A percentile compares a stretch with the other conserved stretches of the same genome.
phyloP scores from a whole-genome alignment of 2,888 invertebrate species.

The Dasypogon diadema region DNA sequence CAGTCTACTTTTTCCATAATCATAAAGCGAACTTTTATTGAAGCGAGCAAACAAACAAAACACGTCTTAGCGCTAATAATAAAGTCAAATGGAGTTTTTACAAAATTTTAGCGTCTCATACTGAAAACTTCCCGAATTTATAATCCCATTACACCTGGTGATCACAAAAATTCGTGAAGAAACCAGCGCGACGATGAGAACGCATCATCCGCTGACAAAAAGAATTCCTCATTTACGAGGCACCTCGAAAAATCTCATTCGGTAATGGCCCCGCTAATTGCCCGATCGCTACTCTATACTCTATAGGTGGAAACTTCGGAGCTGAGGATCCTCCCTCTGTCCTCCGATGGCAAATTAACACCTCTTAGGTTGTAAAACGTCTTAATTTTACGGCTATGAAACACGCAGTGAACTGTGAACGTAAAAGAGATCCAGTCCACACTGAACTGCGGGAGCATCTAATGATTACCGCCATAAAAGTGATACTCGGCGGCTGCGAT shows the following conservation, averaged over 20 bases:
- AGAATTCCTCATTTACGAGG: slow-evolving; percentile 28
- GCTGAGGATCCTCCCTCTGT: slow-evolving; percentile 27
- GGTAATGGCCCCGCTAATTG: slow-evolving; percentile 46
- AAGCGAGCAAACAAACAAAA: background rate
- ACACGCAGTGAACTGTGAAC: slow-evolving; percentile 34
- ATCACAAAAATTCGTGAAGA: background rate
- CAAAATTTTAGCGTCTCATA: slow-evolving; percentile 24
- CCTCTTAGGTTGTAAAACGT: slow-evolving; percentile 52
- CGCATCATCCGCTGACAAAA: background rate
- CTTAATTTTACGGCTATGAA: slow-evolving; percentile 54
- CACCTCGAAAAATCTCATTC: slow-evolving; percentile 37
- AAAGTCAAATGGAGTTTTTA: slow-evolving; percentile 21
- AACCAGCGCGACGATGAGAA: background rate
- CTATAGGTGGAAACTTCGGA: background rate
- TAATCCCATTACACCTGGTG: slow-evolving; percentile 29
- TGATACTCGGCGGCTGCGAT: slow-evolving; percentile 25
- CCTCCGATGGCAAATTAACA: slow-evolving; percentile 52
- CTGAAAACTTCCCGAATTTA: background rate
- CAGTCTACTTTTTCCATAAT: no score
- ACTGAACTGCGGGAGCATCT: slow-evolving; percentile 42
- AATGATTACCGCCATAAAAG: slow-evolving; percentile 37
- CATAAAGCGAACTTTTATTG: background rate
- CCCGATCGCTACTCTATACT: slow-evolving; percentile 19
- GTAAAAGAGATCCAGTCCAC: slow-evolving; percentile 25
- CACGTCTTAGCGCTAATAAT: slow-evolving; percentile 29